A percentile compares a stretch with the other conserved stretches of the same genome.
phyloP scores from a whole-genome alignment of 2,113 vertebrate genomes.

The Isurus oxyrinchus region DNA sequence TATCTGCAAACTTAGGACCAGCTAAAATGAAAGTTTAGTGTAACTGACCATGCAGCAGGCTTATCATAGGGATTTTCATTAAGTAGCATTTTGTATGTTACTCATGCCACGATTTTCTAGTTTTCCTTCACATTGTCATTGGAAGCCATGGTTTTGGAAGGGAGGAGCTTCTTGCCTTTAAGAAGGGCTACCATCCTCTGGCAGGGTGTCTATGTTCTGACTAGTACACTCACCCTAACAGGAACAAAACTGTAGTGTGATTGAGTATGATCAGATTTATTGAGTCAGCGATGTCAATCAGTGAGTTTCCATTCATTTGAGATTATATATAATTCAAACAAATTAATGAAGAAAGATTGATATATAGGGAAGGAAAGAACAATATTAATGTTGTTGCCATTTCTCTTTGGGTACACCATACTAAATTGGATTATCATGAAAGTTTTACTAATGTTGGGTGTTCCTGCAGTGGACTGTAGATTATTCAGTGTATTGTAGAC shows the following conservation, averaged over 20 bases:
- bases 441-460: background rate
- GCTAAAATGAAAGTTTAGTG: background rate
- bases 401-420: background rate
- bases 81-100: background rate
- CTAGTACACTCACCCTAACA: background rate
- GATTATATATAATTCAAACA: background rate
- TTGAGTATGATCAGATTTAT: background rate
- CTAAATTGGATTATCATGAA: background rate
- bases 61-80: background rate
- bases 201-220: background rate
- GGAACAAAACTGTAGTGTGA: background rate
- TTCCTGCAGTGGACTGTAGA: background rate
- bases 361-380: background rate
- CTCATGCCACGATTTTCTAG: background rate
- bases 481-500: background rate
- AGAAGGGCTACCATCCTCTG: background rate
- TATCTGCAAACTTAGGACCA: background rate
- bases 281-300: background rate
- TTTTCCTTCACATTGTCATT: background rate
- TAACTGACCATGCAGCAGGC: background rate
- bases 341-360: background rate
- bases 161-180: background rate
- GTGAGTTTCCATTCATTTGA: background rate
- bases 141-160: background rate
- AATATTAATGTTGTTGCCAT: background rate